Base-by-base conservation (phyloP, 2,797 vertebrate species). In the Crocodylus rhombifer region DNA sequence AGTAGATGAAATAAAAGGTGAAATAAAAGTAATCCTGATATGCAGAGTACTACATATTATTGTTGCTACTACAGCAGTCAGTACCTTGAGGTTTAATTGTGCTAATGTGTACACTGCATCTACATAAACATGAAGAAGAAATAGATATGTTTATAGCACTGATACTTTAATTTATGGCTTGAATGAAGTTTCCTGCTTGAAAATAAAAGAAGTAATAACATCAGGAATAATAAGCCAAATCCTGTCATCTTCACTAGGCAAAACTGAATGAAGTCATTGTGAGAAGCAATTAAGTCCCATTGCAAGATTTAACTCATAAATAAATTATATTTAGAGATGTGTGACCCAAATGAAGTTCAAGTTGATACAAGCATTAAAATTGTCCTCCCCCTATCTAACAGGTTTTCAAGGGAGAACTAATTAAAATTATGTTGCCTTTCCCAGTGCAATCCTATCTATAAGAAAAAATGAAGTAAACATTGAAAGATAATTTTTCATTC, bases 391-490 rank as follows among this genome's bases (percentile, higher is more conserved):
- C 71, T 23, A 82, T 26, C 64, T 23, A 75, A 84, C 42, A 57
- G 21, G 77, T n/a, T 20, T 82, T 77, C 60, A 82, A 86, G 28
- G 21, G 51, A 91, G 64, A 86, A 73, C 64, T 82, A 86, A 86
- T 91, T 82, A 51, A 55, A 36, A 69, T 18, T 20, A 36, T 36
- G 5, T 71, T 51, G 42, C 42, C 42, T 51, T 51, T 51, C 42
- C 42, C 42, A 51, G 42, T 51, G 42, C 42, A 51, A 51, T 12
- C 20, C 12, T 21, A 69, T 36, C 8, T 14, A 36, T 63, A 67
- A 20, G 55, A 42, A 61, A 69, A 36, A 63, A 51, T 86, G 36
- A 83, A 83, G 56, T 73, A 71, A 57, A 57, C 77, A 36, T 56
- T 77, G 81, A 64, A 30, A 62, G 57, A 55, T 36, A 57, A 36